Evolutionary conservation across 2,888 invertebrate genomes (phyloP).

Genomic region (Merodon equestris): DNA sequence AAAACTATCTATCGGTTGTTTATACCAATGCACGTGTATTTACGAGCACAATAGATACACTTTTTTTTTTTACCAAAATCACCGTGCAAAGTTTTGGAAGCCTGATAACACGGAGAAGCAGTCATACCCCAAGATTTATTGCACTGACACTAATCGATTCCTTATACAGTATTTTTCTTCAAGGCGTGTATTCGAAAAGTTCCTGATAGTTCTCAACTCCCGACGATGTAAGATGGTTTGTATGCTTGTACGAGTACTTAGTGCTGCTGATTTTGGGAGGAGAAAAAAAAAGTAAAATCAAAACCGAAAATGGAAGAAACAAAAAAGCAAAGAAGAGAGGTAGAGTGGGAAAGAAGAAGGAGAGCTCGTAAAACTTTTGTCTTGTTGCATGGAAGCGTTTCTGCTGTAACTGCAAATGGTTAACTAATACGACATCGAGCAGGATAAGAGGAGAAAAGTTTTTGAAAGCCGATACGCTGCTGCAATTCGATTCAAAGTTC

Average conservation of each 20-base stretch:
- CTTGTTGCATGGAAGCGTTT: constrained; percentile 34
- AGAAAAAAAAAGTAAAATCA: too few species aligned
- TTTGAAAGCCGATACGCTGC: constrained; percentile 37
- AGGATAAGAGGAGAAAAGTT: constrained; percentile 40
- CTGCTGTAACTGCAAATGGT: constrained; percentile 29
- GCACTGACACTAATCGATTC: constrained; percentile 53
- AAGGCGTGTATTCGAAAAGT: constrained; percentile 41
- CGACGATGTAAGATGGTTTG: constrained; percentile 1
- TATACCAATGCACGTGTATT: too few species aligned
- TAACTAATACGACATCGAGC: constrained; percentile 29
- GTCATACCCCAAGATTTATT: constrained; percentile 58
- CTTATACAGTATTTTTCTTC: constrained; percentile 35
- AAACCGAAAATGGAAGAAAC: too few species aligned
- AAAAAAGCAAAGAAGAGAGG: too few species aligned
- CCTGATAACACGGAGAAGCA: constrained; percentile 41
- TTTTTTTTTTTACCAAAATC: too few species aligned
- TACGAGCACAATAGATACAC: too few species aligned
- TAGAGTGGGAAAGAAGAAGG: too few species aligned
- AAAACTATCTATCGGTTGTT: too few species aligned
- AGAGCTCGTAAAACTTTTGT: constrained; percentile 14
- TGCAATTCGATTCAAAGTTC: constrained; percentile 54
- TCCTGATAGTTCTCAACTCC: constrained; percentile 16
- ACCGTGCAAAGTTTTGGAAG: constrained; percentile 27
- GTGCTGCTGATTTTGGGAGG: too few species aligned
- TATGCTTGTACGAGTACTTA: too few species aligned